Evolutionary conservation across 2,113 vertebrate species (phyloP).

Genomic region (Megalops atlanticus): DNA sequence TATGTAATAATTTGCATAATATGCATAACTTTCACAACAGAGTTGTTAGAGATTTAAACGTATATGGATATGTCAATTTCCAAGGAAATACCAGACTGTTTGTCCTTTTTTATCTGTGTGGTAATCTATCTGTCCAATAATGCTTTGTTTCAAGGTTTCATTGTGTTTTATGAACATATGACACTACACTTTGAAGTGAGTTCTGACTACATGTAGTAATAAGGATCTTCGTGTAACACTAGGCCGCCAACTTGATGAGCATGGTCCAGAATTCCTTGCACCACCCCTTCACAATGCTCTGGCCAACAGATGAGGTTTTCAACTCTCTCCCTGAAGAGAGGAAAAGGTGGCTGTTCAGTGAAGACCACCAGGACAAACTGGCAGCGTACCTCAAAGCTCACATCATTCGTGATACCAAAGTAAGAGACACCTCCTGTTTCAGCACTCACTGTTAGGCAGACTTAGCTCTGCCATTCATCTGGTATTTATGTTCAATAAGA

Average conservation of each 20-base stretch:
- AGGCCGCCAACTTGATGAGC: constrained; percentile 78
- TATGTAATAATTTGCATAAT: too few relatives aligned
- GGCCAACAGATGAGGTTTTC: constrained; percentile 85
- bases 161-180: too few relatives aligned
- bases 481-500: too few relatives aligned
- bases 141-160: too few relatives aligned
- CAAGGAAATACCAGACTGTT: too few relatives aligned
- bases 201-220: neutral
- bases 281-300: constrained; percentile 88
- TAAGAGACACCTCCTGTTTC: constrained; percentile 43
- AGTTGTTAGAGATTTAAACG: too few relatives aligned
- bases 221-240: constrained; percentile 11
- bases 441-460: too few relatives aligned
- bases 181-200: neutral
- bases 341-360: constrained; percentile 81
- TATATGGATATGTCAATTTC: too few relatives aligned
- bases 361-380: constrained; percentile 79
- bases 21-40: too few relatives aligned
- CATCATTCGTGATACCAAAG: constrained; percentile 76
- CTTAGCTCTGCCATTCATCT: too few relatives aligned
- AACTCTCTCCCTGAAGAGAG: constrained; percentile 67
- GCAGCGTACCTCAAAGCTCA: constrained; percentile 82
- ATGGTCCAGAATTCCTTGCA: constrained; percentile 68
- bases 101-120: too few relatives aligned
- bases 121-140: too few relatives aligned